These are phyloP conservation scores for Pteropus rufus DNA, from an alignment of 2,797 vertebrate genomes.

Conservation along the genomic window DNA sequence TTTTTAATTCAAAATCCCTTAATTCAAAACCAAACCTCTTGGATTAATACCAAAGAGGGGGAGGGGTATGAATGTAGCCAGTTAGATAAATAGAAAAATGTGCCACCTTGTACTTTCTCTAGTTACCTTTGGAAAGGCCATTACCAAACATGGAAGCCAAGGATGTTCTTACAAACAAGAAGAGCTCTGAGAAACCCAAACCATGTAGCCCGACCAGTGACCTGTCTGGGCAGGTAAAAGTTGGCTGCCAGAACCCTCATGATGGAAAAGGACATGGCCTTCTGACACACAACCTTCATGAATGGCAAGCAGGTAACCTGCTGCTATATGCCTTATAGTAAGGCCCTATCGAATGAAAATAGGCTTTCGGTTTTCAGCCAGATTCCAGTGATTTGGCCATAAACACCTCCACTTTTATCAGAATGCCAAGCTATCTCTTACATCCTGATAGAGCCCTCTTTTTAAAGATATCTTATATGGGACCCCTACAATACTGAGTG, in stretches of 20 bases:
- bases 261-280: background rate
- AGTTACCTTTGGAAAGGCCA: constrained; percentile 41
- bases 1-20: constrained; percentile 10
- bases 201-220: background rate
- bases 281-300: constrained; percentile 19
- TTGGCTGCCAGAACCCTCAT: constrained; percentile 26
- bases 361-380: constrained; percentile 30
- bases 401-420: constrained; percentile 54
- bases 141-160: constrained; percentile 35
- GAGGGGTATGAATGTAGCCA: constrained; percentile 24
- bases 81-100: constrained; percentile 49
- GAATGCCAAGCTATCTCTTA: constrained; percentile 57
- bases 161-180: constrained; percentile 31
- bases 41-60: constrained; percentile 26
- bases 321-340: background rate
- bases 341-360: constrained; percentile 56
- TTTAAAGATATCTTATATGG: constrained; percentile 41
- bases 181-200: constrained; percentile 50
- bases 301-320: background rate
- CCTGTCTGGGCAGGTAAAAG: constrained; percentile 27
- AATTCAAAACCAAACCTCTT: constrained; percentile 50
- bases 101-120: constrained; percentile 7
- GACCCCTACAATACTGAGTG: background rate
- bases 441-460: constrained; percentile 22
- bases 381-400: constrained; percentile 52